Percentiles rank a stretch among this genome's conserved stretches.
phyloP scores from a whole-genome alignment of 2,113 vertebrate species.

The Platysternon megacephalum region DNA sequence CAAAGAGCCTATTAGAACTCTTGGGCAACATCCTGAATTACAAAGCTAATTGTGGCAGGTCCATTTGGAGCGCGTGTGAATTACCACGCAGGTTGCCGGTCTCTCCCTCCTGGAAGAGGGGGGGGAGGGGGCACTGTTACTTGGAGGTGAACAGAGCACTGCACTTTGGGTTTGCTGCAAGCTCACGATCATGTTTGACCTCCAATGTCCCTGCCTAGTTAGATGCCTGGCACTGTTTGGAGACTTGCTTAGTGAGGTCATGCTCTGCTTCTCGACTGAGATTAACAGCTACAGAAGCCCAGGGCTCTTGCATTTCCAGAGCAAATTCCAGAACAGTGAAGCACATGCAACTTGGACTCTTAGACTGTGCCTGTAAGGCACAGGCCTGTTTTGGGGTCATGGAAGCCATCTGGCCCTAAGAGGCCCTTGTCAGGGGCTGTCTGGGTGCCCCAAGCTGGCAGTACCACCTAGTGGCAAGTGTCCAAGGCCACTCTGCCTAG shows the following conservation, averaged over 20 bases:
- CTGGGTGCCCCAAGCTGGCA: no score
- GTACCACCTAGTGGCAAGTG: no score
- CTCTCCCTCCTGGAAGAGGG: no score
- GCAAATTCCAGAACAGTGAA: neutral
- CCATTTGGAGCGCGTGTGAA: neutral
- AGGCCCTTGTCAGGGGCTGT: no score
- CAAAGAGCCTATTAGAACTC: neutral
- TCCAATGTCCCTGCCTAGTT: neutral
- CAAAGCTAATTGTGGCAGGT: neutral
- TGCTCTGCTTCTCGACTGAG: neutral
- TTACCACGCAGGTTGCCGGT: no score
- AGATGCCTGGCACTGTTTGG: neutral
- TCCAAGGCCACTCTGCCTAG: no score
- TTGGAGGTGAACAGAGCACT: neutral
- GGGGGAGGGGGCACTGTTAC: no score
- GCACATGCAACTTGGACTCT: neutral
- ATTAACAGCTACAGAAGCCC: neutral
- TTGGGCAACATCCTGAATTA: accelerated
- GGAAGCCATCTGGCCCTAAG: no score
- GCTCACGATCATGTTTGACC: neutral
- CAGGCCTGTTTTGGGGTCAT: no score
- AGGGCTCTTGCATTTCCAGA: neutral
- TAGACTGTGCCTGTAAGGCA: neutral
- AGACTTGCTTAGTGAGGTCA: neutral
- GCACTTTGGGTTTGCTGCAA: neutral